These are phyloP conservation scores for Chirona hameri DNA, from an alignment of 2,888 invertebrate genomes.

Conservation along the genomic window DNA sequence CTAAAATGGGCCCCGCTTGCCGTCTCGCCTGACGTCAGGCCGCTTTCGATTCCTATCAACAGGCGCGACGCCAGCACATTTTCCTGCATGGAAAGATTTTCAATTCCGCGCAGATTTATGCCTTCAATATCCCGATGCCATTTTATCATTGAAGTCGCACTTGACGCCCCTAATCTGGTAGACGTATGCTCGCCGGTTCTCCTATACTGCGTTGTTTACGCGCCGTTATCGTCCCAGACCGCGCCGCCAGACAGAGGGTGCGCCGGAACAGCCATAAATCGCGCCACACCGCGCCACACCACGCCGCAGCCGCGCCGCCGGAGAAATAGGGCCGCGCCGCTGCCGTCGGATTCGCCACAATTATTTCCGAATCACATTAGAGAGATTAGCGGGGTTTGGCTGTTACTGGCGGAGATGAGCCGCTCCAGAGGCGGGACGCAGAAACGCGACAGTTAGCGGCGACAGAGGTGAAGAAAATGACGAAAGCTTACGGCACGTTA, in stretches of 20 bases:
- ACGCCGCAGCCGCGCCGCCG: neutral
- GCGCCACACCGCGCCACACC: neutral
- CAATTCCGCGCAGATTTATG: constrained; percentile 12
- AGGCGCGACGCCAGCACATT: neutral
- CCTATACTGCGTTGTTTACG: constrained; percentile 6
- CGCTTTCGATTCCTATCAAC: neutral
- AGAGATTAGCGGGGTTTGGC: constrained; percentile 11
- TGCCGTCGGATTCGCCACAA: neutral
- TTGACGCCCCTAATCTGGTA: neutral
- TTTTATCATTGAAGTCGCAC: constrained; percentile 23
- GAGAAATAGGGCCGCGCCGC: neutral
- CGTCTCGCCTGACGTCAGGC: too few species aligned
- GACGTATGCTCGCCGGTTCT: neutral
- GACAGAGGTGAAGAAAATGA: too few species aligned
- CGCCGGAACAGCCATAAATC: neutral
- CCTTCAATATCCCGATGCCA: constrained; percentile 3
- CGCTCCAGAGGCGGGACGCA: neutral
- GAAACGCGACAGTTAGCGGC: too few species aligned
- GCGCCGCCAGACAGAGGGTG: neutral
- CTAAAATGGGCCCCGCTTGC: too few species aligned
- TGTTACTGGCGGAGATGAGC: neutral
- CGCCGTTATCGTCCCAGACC: constrained; percentile 1
- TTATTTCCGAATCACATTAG: constrained; percentile 27
- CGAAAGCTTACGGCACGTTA: too few species aligned
- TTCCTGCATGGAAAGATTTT: neutral